Percentiles rank a stretch among this genome's conserved stretches.
Conservation (phyloP, 2,797 vertebrate genomes). For the Ataeniobius toweri region DNA sequence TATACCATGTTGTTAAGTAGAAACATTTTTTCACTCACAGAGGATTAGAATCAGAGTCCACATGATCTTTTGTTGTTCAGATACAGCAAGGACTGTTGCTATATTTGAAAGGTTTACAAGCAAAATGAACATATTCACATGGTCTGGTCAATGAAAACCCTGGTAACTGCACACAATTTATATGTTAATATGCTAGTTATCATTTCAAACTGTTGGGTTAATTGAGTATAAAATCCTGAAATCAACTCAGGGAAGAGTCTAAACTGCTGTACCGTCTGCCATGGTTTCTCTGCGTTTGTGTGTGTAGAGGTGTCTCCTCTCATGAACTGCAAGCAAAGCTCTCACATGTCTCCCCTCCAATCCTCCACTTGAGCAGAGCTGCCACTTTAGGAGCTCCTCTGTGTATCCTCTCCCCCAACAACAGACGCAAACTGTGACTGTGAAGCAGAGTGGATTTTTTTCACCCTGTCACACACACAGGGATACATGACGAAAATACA, state of each 20-base stretch:
- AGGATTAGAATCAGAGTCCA: not conserved
- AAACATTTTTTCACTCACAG: not conserved
- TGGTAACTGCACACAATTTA: not conserved
- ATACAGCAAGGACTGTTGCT: not conserved
- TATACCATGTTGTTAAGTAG: not conserved
- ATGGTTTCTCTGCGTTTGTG: not conserved
- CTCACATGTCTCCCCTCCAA: slow-evolving; percentile 4
- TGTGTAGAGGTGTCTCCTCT: slow-evolving; percentile 1
- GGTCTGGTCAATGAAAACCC: not conserved
- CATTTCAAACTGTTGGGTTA: not conserved
- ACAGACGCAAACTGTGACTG: slow-evolving; percentile 2
- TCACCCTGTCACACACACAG: not conserved
- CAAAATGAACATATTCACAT: not conserved
- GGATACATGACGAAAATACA: not conserved
- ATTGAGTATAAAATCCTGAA: not conserved
- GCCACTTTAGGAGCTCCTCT: slow-evolving; percentile 3
- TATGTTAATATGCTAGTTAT: not conserved
- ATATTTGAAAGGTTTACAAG: not conserved
- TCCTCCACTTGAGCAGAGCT: slow-evolving; percentile 9
- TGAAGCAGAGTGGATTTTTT: not conserved
- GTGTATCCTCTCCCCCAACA: not conserved
- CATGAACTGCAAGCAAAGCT: not conserved
- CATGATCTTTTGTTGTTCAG: not conserved
- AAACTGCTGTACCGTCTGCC: not conserved
- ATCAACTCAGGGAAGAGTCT: not conserved